Conservation (phyloP, 2,113 vertebrate genomes). For the Callocephalon fimbriatum region DNA sequence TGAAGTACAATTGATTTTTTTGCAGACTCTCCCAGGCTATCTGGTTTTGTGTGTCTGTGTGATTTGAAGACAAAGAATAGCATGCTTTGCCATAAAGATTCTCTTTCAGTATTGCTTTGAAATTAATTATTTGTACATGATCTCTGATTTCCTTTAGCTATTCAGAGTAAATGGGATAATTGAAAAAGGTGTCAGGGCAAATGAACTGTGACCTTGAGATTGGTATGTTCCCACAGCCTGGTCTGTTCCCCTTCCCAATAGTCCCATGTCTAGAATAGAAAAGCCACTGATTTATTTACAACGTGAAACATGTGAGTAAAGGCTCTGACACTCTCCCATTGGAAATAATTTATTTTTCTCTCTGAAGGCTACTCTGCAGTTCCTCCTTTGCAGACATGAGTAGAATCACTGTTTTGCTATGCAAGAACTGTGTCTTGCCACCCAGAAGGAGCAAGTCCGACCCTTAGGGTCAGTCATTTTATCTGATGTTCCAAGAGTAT, state of each 20-base stretch:
- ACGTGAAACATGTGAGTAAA: not conserved
- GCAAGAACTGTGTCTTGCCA: not conserved
- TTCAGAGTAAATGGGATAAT: not conserved
- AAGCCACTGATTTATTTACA: not conserved
- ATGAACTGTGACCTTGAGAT: not conserved
- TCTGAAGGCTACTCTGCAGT: not conserved
- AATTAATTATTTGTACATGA: not conserved
- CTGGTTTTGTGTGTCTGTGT: not conserved
- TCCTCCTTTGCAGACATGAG: not conserved
- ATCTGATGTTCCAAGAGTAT: not conserved
- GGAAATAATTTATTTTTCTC: not conserved
- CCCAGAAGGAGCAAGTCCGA: not conserved
- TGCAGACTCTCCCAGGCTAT: not conserved
- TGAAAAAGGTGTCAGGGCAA: constrained; percentile 6
- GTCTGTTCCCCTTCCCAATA: not conserved
- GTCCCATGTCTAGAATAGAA: constrained; percentile 11
- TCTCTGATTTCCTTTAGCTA: not conserved
- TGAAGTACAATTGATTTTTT: not conserved
- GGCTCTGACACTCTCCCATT: not conserved
- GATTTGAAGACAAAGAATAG: not conserved
- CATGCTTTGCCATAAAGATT: not conserved
- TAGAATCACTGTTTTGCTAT: not conserved
- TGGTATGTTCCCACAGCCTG: constrained; percentile 17
- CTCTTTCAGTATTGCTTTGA: not conserved
- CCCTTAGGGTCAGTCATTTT: not conserved